A percentile compares a stretch with the other conserved stretches of the same genome.
These are phyloP conservation scores for Enteromius treurensis DNA, from an alignment of 2,797 vertebrate species.

Conservation along the genomic window DNA sequence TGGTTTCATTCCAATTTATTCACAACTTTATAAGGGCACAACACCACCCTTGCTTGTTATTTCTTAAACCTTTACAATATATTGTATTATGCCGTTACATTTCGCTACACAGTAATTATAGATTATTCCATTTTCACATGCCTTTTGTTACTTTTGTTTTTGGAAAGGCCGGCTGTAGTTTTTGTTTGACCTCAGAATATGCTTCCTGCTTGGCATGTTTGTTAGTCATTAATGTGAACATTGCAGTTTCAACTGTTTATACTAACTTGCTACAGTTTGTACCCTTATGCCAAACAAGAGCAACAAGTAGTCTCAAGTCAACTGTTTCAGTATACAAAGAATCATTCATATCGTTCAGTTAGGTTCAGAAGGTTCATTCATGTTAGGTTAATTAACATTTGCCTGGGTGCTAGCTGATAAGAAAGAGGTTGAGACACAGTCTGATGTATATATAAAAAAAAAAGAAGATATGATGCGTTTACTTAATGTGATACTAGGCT, in stretches of 20 bases:
- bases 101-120: background rate
- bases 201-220: background rate
- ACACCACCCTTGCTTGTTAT: background rate
- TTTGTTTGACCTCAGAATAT: background rate
- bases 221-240: background rate
- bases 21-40: background rate
- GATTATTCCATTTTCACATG: background rate
- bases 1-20: background rate
- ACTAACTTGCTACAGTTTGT: background rate
- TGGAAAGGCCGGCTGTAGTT: background rate
- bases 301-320: slow-evolving; percentile 15
- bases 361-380: background rate
- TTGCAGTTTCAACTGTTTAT: background rate
- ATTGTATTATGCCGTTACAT: background rate
- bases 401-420: background rate
- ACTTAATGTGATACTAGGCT: background rate
- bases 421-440: too few species aligned
- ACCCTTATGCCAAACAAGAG: background rate
- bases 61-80: background rate
- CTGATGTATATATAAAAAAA: background rate
- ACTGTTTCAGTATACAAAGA: background rate
- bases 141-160: background rate
- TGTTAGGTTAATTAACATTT: background rate
- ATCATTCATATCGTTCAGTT: background rate
- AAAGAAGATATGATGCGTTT: background rate